Evolutionary conservation across 2,888 invertebrate genomes (phyloP), one percentile per base, ranked within the genome.

Genomic region (Biston betularia): DNA sequence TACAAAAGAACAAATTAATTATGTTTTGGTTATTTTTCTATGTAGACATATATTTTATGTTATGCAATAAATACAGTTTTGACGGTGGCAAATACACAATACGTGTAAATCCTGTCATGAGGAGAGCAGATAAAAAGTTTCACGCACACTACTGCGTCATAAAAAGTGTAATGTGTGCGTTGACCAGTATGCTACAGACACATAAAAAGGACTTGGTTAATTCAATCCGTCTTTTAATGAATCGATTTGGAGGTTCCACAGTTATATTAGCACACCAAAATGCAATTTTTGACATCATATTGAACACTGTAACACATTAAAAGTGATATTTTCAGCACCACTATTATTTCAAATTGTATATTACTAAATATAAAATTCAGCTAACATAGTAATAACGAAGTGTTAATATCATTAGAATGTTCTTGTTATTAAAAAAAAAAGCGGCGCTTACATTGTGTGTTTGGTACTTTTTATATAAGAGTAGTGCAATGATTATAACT

Each of bases 301-400:
- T 14, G 42, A 55, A 60, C 59, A 59, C 61, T 34, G 14, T 45
- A 52, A 52, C 67, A 54, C 60, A 58, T 68, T 69, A 63, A 68
- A 66, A 66, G n/a, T 72, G 69, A 60, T 70, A 59, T 52, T 50
- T 54, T 34, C 54, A 64, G 68, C 70, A 74, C 72, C 48, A 64
- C 68, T 62, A 9, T 66, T 45, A 62, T 69, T 50, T 61, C 48
- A 53, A 53, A 40, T 68, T 59, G 55, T 34, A 63, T 52, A 12
- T 53, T 70, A 68, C 44, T 65, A 68, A 44, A 55, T 69, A 55
- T 69, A 68, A 64, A 14, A 54, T 70, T 74, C 70, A 55, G 69
- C 69, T 70, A 65, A 68, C 40, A 55, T 72, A 72, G 70, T 72
- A 65, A 65, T 69, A 71, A 67, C 45, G 58, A 69, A 75, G 73